Conservation (phyloP, 64 coral and sea anemone genomes). For the Stichodactyla mertensii region DNA sequence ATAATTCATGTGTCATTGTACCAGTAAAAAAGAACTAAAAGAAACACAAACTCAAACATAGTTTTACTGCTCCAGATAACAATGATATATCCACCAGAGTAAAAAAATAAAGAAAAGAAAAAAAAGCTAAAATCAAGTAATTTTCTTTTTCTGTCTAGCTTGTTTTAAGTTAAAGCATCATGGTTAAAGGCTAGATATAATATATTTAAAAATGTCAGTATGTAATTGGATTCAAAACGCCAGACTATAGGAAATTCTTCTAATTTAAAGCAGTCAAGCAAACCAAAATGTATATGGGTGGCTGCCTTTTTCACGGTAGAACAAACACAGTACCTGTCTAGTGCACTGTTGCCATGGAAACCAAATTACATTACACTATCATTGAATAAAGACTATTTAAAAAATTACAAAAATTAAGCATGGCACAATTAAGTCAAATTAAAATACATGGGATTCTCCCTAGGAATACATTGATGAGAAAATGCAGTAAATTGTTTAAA, state of each 20-base stretch:
- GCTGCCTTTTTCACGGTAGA: neutral
- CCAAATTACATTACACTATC: too few relatives aligned
- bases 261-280: neutral
- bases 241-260: neutral
- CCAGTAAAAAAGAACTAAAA: neutral
- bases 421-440: neutral
- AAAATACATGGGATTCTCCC: too few relatives aligned
- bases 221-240: neutral
- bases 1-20: too few relatives aligned
- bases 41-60: neutral
- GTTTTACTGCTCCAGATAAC: neutral
- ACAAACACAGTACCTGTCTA: neutral
- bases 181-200: too few relatives aligned
- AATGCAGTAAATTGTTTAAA: too few relatives aligned
- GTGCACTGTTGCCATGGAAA: neutral
- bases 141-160: neutral
- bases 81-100: neutral
- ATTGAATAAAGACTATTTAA: too few relatives aligned
- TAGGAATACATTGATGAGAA: too few relatives aligned
- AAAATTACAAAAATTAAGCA: neutral
- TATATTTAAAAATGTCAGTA: too few relatives aligned
- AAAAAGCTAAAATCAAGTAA: neutral
- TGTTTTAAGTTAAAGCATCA: neutral
- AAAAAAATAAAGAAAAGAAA: too few relatives aligned
- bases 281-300: neutral